phyloP scores from a whole-genome alignment of 2,888 invertebrate genomes.

The Spilarctia lutea region DNA sequence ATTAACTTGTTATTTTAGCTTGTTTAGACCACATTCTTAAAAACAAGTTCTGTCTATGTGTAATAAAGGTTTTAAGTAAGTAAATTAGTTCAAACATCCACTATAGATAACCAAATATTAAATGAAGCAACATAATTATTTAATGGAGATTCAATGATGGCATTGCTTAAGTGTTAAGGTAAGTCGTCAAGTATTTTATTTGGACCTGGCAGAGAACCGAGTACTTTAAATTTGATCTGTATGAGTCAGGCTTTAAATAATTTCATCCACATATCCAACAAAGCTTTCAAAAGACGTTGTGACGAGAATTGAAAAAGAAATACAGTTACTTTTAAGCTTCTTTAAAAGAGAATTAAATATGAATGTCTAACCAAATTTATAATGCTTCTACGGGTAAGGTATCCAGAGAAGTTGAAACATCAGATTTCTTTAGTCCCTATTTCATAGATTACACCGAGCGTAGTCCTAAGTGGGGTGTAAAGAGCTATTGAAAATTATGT shows the following conservation, averaged over 20 bases:
- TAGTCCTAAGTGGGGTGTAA: too few species aligned
- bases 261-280: not conserved
- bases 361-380: too few species aligned
- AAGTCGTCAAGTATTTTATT: not conserved
- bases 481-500: too few species aligned
- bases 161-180: not conserved
- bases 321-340: not conserved
- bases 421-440: too few species aligned
- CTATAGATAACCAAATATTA: not conserved
- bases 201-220: not conserved
- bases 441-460: too few species aligned
- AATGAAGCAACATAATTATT: not conserved
- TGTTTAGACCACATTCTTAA: slow-evolving; percentile 35
- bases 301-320: not conserved
- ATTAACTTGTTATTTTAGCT: slow-evolving; percentile 3
- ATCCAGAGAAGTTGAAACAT: too few species aligned
- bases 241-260: not conserved
- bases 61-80: slow-evolving; percentile 20
- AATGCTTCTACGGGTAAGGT: too few species aligned
- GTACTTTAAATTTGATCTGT: not conserved
- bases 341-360: too few species aligned
- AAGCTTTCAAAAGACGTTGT: not conserved
- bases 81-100: slow-evolving; percentile 25
- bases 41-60: slow-evolving; percentile 33
- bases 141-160: not conserved